Evolutionary conservation across 1,140 invertebrate genomes (phyloP), one percentile per base, ranked within the genome.

Genomic region (Scaptomyza pallida): DNA sequence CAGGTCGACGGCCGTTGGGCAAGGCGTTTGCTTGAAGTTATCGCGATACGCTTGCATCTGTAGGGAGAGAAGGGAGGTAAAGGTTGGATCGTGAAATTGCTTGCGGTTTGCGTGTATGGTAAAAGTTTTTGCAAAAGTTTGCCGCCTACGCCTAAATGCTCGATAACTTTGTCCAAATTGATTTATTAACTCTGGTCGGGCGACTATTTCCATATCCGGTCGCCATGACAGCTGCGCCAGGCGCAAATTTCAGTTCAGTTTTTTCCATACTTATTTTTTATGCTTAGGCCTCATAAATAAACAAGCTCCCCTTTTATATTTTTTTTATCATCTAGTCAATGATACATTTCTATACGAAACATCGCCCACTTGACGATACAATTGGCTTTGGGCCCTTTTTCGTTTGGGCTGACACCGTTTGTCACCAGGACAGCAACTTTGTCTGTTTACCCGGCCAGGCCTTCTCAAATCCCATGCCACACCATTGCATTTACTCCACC

Each of bases 1-100:
- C 72, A 67, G 80, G 80, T 85, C 81, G 81, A 85, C 77, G 77
- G 77, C 81, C 81, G 81, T 45, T 72, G 89, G 89, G 73, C 89
- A 90, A 75, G 89, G 89, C 75, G 89, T 90, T 78, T 90, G 89
- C 77, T 90, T 90, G 67, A 90, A 90, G 74, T 90, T 90, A 88
- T 90, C 89, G 72, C 89, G 83, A 78, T 90, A 90, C 65, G 89
- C 81, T 76, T 89, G 89, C 89, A 90, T 90, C 89, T 90, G 62
- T 4, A 26, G 23, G 0, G 8, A n/a, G 30, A 19, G 48, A 17
- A 30, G 8, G 45, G 33, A 26, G 43, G 4, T 4, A 26, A 26
- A 26, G 6, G 45, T 69, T 48, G 13, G 41, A 15, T 47, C 13
- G 19, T 64, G 62, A 67, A 75, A 72, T 75, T 77, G 60, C 51